A percentile compares a stretch with the other conserved stretches of the same genome.
Conservation (phyloP, 2,797 vertebrate species). For the Fundulus diaphanus region DNA sequence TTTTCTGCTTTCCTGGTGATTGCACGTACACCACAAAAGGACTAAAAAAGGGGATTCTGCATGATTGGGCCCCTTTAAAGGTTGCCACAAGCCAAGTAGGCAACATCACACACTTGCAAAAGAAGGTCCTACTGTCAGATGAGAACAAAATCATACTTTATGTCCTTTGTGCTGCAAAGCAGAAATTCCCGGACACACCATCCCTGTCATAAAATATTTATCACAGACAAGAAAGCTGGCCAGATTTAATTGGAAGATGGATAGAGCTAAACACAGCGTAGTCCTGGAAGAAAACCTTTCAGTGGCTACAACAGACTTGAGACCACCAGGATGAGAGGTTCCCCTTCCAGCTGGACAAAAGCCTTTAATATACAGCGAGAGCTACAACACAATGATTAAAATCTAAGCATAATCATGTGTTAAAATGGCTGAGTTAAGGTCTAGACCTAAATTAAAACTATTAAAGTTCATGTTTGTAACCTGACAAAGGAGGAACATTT, state of each 20-base stretch:
- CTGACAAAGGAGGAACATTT: neutral
- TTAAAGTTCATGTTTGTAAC: neutral
- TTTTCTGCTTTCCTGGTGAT: too few species aligned
- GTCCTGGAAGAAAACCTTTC: neutral
- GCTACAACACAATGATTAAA: too few species aligned
- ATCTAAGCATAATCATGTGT: too few species aligned
- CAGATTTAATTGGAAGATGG: neutral
- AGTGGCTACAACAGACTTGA: too few species aligned
- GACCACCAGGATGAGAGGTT: too few species aligned
- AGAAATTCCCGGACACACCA: neutral
- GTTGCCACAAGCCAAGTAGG: neutral
- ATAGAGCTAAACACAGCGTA: neutral
- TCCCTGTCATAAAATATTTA: neutral
- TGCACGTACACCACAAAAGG: too few species aligned
- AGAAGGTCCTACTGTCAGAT: too few species aligned
- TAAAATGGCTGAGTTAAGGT: too few species aligned
- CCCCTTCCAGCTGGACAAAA: too few species aligned
- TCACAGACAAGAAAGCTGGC: neutral
- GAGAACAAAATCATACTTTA: neutral
- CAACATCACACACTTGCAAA: too few species aligned
- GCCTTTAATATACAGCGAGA: too few species aligned
- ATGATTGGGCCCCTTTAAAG: too few species aligned
- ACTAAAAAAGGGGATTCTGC: neutral
- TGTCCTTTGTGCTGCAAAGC: neutral
- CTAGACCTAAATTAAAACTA: neutral